These are phyloP conservation scores for Amia ocellicauda DNA, from an alignment of 2,113 vertebrate species.

Conservation along the genomic window DNA sequence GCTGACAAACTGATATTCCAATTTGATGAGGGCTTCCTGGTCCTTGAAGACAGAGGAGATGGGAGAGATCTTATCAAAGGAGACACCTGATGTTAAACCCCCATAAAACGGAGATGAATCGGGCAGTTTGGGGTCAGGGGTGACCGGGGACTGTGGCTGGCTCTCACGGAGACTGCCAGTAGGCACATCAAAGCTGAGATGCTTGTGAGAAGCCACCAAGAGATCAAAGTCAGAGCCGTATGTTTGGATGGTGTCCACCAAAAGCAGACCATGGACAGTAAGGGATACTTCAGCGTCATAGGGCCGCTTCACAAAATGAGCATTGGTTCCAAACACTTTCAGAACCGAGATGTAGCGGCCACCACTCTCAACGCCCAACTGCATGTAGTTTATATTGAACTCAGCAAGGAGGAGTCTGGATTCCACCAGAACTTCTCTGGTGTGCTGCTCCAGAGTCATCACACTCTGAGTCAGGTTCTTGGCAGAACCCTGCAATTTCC, in stretches of 20 bases:
- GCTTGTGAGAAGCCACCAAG: conserved; percentile 94
- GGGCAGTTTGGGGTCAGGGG: conserved; percentile 41
- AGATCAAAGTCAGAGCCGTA: conserved; percentile 96
- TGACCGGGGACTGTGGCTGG: conserved; percentile 78
- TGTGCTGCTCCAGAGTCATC: conserved; percentile 85
- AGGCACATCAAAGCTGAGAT: conserved; percentile 90
- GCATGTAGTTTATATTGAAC: conserved; percentile 95
- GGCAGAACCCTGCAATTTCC: conserved; percentile 83
- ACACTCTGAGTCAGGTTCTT: conserved; percentile 92
- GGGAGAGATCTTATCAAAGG: conserved; percentile 43
- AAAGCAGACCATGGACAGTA: conserved; percentile 87
- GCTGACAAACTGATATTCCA: conserved; percentile 97
- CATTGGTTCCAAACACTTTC: conserved; percentile 93
- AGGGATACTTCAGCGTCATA: conserved; percentile 90
- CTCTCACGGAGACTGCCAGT: conserved; percentile 88
- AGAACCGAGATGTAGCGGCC: conserved; percentile 95
- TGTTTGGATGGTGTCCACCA: conserved; percentile 94
- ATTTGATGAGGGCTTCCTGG: conserved; percentile 87
- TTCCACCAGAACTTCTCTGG: conserved; percentile 89
- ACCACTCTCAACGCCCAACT: conserved; percentile 88
- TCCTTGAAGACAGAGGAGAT: conserved; percentile 62
- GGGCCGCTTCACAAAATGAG: conserved; percentile 92
- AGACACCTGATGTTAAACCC: conserved; percentile 29
- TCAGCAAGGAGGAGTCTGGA: conserved; percentile 90
- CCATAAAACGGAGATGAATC: conserved; percentile 33